phyloP scores from a whole-genome alignment of 2,113 vertebrate genomes.

The Ciconia maguari region DNA sequence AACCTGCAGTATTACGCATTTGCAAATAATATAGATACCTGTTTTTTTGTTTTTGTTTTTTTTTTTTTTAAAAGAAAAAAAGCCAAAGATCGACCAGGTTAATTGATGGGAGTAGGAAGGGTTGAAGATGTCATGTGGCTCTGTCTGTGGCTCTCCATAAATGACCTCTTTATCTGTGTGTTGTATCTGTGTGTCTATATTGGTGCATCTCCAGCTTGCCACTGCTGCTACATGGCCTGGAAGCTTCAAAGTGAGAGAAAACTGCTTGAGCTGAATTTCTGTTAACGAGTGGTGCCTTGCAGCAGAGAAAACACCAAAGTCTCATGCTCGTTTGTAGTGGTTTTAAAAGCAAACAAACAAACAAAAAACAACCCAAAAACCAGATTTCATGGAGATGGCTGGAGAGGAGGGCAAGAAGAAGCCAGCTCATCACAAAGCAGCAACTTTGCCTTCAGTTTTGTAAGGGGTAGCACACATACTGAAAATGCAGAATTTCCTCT shows the following conservation, averaged over 20 bases:
- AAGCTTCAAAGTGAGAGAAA: conserved; percentile 29
- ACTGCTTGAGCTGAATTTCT: not conserved
- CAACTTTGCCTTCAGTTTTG: conserved; percentile 25
- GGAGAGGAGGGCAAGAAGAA: not conserved
- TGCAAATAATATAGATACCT: not conserved
- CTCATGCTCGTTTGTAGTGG: not conserved
- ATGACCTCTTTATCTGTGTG: not conserved
- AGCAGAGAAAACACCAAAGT: conserved; percentile 59
- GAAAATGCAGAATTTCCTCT: not conserved
- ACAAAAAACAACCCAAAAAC: not conserved
- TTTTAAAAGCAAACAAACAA: not conserved
- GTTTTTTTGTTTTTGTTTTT: not conserved
- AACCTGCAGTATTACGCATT: conserved; percentile 63
- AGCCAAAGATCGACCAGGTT: conserved; percentile 73
- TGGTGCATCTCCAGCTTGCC: conserved; percentile 18
- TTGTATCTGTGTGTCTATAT: conserved; percentile 1
- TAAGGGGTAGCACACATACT: not conserved
- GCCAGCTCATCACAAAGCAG: not conserved
- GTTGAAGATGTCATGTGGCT: conserved; percentile 1
- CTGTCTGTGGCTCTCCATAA: conserved; percentile 58
- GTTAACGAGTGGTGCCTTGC: conserved; percentile 45
- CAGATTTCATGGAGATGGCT: not conserved
- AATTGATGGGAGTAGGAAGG: conserved; percentile 18
- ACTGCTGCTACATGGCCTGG: conserved; percentile 41
- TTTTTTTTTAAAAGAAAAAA: not conserved